phyloP scores from a whole-genome alignment of 2,113 vertebrate genomes.

The Cryptoleucopteryx plumbea region DNA sequence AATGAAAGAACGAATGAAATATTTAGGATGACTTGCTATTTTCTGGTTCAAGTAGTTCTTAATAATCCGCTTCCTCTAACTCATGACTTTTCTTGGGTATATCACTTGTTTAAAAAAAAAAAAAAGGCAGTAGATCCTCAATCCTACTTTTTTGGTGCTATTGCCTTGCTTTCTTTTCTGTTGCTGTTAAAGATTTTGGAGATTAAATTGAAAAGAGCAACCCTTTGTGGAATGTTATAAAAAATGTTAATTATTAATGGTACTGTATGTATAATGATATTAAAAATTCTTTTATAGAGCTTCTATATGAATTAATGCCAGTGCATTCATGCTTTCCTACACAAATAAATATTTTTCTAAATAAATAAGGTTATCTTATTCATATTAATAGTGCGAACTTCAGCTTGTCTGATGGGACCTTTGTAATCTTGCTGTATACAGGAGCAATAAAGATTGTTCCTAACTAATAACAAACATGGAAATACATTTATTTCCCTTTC shows the following conservation, averaged over 20 bases:
- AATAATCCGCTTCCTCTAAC: neutral
- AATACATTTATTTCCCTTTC: neutral
- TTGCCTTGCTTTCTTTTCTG: neutral
- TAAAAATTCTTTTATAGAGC: neutral
- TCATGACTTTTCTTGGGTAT: neutral
- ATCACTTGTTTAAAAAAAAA: neutral
- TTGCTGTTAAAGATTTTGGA: neutral
- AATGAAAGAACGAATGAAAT: neutral
- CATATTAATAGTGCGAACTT: neutral
- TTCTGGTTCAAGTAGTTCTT: neutral
- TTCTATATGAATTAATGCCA: neutral
- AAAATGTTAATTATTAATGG: neutral
- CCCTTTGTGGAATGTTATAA: neutral
- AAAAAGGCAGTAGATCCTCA: neutral
- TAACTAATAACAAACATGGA: neutral
- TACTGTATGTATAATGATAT: neutral
- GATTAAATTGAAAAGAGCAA: neutral
- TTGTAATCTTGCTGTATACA: neutral
- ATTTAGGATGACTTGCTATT: neutral
- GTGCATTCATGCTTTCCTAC: neutral
- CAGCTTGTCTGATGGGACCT: neutral
- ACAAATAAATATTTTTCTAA: neutral
- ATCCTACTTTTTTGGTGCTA: neutral
- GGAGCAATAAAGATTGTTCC: neutral
- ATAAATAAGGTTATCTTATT: neutral